Evolutionary conservation across 2,888 invertebrate genomes (phyloP), one percentile per base, ranked within the genome.

Genomic region (Tanytarsus gracilentus): DNA sequence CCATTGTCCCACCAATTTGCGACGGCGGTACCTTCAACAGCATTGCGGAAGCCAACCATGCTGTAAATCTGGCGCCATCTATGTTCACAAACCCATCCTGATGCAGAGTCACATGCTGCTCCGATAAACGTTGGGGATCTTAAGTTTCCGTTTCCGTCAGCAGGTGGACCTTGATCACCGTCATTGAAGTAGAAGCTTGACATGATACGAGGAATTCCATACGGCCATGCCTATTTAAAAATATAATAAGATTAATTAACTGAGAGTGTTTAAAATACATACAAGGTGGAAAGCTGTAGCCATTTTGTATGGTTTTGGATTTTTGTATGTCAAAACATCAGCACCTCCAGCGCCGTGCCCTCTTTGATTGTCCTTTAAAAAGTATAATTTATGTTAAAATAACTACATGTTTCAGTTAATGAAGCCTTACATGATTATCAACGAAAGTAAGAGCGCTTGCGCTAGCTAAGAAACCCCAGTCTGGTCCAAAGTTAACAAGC

Each of bases 371-470:
- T 36, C 7, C 82, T 67, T 89, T 77, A 68, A 69, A 18, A 71
- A 70, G 23, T 59, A 61, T 48, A 23, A 23, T 8, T 68, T 64
- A 36, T 72, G 21, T 23, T 36, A 14, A 11, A 39, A 40, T 33
- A 21, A 27, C 2, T 6, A 3, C 7, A 1, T 16, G 1, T 7
- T 16, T 14, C 11, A 14, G 3, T n/a, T 27, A 63, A 6, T 62
- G 53, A 65, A 89, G 87, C 65, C 85, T 87, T 69, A 91, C 91
- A 68, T 91, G 91, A 71, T 91, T 91, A 67, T 89, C 89, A 23
- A 89, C 78, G 68, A 89, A 88, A 1, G 84, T 82, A 0, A 88
- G 67, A 0, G 86, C 78, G 62, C 80, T 73, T 40, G 66, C 67
- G 49, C 71, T 69, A 0, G 77, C 73, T 2, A 84, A 64, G 21